Percentiles rank a stretch among this genome's conserved stretches.
Evolutionary conservation across 2,113 vertebrate genomes (phyloP).

Genomic region (Erythrocebus patas): DNA sequence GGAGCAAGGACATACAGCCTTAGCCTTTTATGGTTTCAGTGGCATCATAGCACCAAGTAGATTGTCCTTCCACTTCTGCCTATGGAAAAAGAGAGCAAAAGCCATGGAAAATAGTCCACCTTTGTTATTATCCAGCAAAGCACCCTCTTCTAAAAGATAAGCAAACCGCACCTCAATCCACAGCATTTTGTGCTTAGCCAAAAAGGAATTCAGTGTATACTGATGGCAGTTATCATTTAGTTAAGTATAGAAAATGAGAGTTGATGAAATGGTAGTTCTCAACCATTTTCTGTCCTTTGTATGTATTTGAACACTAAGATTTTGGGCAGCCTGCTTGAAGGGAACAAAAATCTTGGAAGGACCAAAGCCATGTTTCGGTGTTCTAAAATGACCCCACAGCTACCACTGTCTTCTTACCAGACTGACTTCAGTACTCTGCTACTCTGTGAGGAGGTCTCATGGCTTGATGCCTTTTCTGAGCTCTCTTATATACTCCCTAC

Average conservation of each 20-base stretch:
- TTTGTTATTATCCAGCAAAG: background rate
- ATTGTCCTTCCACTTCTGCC: background rate
- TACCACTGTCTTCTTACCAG: background rate
- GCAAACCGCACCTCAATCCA: background rate
- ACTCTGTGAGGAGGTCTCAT: background rate
- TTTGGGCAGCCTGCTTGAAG: background rate
- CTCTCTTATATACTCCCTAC: background rate
- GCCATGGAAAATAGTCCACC: background rate
- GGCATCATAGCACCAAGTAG: background rate
- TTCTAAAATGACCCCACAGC: background rate
- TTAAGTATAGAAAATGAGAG: background rate
- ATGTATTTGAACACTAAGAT: background rate
- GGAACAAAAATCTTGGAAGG: background rate
- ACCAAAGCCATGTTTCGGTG: background rate
- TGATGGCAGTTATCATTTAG: background rate
- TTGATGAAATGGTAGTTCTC: background rate
- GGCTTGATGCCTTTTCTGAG: background rate
- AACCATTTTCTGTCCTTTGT: background rate
- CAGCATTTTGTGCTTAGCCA: background rate
- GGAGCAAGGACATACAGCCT: background rate
- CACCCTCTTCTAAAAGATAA: background rate
- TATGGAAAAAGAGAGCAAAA: background rate
- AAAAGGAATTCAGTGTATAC: background rate
- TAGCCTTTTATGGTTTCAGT: background rate
- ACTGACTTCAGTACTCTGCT: background rate